phyloP scores from a whole-genome alignment of 2,888 invertebrate species.

The Panzeria rudis region DNA sequence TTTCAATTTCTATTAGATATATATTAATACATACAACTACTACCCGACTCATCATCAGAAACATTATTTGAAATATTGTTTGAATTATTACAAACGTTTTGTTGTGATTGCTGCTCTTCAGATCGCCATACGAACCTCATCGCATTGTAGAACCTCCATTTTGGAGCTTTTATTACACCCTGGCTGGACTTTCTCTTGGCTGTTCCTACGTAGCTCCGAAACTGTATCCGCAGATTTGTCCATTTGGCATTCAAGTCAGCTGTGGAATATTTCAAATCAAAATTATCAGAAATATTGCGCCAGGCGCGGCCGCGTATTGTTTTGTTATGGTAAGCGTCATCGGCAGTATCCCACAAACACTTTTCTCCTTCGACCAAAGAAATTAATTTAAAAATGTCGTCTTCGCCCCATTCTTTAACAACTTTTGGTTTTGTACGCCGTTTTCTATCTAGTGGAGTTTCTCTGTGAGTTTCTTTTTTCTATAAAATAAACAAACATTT shows the following conservation, averaged over 20 bases:
- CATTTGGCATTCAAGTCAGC: constrained; percentile 26
- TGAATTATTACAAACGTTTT: not conserved
- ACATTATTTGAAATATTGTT: not conserved
- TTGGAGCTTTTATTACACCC: not conserved
- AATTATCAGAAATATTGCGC: constrained; percentile 7
- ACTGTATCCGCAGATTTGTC: constrained; percentile 40
- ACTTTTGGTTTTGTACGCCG: constrained; percentile 13
- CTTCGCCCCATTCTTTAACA: not conserved
- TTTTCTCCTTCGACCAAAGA: not conserved
- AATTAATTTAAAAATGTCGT: constrained; percentile 5
- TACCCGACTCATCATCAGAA: not conserved
- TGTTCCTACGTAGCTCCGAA: constrained; percentile 19
- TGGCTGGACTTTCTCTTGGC: not conserved
- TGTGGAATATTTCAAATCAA: not conserved
- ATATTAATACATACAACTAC: constrained; percentile 5
- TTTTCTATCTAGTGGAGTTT: not conserved
- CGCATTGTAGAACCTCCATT: constrained; percentile 8
- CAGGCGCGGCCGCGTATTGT: not conserved
- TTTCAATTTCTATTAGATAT: no score
- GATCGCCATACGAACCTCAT: constrained; percentile 18
- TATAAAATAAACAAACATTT: not conserved
- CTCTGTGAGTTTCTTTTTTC: not conserved
- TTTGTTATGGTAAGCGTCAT: constrained; percentile 16
- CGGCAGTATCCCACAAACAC: constrained; percentile 31
- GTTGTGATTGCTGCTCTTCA: not conserved